Evolutionary conservation across 1,140 invertebrate species (phyloP), one percentile per base, ranked within the genome.

Genomic region (Magallana ariakensis): DNA sequence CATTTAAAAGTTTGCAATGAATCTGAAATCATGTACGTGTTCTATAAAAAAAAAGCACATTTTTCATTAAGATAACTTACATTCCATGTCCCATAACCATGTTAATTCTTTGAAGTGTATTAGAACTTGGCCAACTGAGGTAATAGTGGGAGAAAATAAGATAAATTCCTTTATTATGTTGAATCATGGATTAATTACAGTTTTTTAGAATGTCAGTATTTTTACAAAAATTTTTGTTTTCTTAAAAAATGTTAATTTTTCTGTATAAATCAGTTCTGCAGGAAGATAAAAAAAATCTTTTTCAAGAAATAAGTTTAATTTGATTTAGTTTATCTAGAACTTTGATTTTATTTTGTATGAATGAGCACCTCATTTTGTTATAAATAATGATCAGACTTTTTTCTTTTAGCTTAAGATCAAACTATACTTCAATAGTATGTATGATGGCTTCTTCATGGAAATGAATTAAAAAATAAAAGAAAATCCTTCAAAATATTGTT

Each of bases 351-450:
- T 75, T 75, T 46, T 46, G 5, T 46, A 46, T 46, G 33, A 46
- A 46, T 22, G 11, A 75, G 66, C 33, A 75, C 9, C 33, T 75
- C 22, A 75, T 75, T 75, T 26, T 75, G 66, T 19, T 75, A 26
- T 75, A 75, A 19, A 75, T 33, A 75, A 22, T 75, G 66, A 75
- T 75, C 33, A 26, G 66, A 75, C 22, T 13, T 46, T 46, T 46
- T 46, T 46, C 33, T 75, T 75, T 75, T 75, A 75, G 66, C 66
- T 75, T 75, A 75, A 75, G 66, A 75, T 75, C 66, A 75, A 75
- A 75, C 66, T 33, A 46, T 46, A 75, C 66, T 75, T 75, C 66
- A 75, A 11, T 75, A 22, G 66, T 75, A 75, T 75, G 66, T 75
- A 75, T 75, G 19, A 75, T 75, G 66, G 66, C 66, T 75, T 75